phyloP scores from a whole-genome alignment of 2,113 vertebrate genomes.

The Agapornis roseicollis region DNA sequence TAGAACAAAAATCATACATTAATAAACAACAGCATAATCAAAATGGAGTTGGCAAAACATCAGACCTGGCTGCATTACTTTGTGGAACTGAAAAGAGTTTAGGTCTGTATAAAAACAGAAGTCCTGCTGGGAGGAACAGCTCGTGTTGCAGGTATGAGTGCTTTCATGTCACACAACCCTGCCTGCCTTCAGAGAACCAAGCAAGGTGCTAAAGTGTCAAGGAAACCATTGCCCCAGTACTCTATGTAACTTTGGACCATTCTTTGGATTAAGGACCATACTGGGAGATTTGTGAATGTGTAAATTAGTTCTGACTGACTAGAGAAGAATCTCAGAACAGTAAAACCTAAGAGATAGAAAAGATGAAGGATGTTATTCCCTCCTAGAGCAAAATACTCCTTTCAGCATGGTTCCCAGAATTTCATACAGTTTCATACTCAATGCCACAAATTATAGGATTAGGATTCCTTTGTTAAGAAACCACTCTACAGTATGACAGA shows the following conservation, averaged over 20 bases:
- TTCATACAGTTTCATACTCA: not conserved
- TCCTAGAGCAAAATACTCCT: not conserved
- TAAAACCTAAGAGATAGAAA: not conserved
- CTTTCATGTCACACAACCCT: accelerated
- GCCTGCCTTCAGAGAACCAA: accelerated
- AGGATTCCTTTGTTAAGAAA: not conserved
- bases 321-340: not conserved
- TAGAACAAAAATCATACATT: not conserved
- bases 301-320: not conserved
- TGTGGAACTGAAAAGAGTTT: not conserved
- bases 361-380: not conserved
- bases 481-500: not conserved
- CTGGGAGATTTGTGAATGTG: not conserved
- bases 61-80: not conserved
- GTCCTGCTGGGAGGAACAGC: not conserved
- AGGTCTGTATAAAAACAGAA: not conserved
- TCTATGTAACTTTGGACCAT: not conserved
- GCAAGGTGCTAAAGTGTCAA: not conserved
- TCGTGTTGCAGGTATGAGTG: accelerated
- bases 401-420: not conserved
- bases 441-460: not conserved
- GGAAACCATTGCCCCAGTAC: not conserved
- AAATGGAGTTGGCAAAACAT: not conserved
- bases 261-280: not conserved
- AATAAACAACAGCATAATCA: not conserved